phyloP scores from a whole-genome alignment of 2,888 invertebrate species.

The Podabrus alpinus region DNA sequence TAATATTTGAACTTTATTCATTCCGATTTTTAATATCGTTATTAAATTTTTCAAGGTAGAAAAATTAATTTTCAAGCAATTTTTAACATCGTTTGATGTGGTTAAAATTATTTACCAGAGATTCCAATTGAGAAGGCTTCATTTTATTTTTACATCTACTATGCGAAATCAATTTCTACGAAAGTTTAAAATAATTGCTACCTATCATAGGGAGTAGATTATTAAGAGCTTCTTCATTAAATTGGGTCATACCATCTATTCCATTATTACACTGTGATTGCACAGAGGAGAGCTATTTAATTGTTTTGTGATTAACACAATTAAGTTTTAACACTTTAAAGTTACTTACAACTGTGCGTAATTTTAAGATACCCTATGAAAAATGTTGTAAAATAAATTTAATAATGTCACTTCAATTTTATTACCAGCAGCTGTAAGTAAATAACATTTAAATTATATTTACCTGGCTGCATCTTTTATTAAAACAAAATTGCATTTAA shows the following conservation, averaged over 20 bases:
- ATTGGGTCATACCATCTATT: constrained; percentile 18
- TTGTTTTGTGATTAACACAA: constrained; percentile 13
- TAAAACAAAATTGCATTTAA: background rate
- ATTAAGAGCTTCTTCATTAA: constrained; percentile 12
- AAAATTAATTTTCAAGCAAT: no score
- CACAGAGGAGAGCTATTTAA: constrained; percentile 9
- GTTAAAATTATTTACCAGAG: no score
- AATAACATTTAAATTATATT: background rate
- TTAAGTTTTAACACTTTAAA: background rate
- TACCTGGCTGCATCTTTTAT: background rate
- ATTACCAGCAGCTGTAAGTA: background rate
- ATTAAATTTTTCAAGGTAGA: no score
- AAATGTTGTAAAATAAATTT: background rate
- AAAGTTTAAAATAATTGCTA: background rate
- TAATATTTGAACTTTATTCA: no score
- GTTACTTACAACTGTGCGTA: background rate
- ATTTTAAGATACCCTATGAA: background rate
- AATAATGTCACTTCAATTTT: background rate
- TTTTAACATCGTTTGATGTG: no score
- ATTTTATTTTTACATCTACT: background rate
- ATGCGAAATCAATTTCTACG: background rate
- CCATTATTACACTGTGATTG: constrained; percentile 15
- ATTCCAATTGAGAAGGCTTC: no score
- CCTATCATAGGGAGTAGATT: background rate
- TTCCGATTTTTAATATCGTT: no score